These are phyloP conservation scores for Cecidostiba fungosa DNA, from an alignment of 2,888 invertebrate genomes.

Conservation along the genomic window DNA sequence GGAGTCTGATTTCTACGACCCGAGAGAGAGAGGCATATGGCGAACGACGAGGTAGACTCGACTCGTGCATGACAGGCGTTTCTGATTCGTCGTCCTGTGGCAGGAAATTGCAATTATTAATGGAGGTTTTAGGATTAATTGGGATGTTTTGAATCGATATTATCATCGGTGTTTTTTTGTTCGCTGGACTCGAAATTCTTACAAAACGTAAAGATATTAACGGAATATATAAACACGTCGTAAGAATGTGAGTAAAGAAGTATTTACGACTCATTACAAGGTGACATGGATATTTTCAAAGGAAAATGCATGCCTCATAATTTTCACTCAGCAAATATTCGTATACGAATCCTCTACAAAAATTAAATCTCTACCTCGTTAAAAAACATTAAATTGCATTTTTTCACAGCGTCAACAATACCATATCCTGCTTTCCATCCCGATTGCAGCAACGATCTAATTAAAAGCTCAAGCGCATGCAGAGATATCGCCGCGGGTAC, in stretches of 20 bases:
- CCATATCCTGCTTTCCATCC: not conserved
- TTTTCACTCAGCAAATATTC: not conserved
- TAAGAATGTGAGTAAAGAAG: not conserved
- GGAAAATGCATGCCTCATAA: not conserved
- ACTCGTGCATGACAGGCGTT: conserved; percentile 12
- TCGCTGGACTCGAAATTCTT: not conserved
- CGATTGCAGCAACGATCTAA: not conserved
- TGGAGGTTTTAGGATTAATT: not conserved
- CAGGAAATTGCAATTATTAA: conserved; percentile 16
- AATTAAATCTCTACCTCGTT: too few relatives aligned
- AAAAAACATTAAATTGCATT: not conserved
- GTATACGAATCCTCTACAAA: too few relatives aligned
- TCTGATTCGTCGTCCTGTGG: not conserved
- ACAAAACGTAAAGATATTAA: not conserved
- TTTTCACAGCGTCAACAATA: not conserved
- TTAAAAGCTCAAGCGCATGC: not conserved
- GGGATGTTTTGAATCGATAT: not conserved
- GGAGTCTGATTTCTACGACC: not conserved
- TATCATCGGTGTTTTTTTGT: too few relatives aligned
- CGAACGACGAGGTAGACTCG: not conserved
- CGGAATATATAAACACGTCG: not conserved
- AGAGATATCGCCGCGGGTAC: not conserved
- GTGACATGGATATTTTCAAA: not conserved
- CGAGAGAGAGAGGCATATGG: conserved; percentile 16
- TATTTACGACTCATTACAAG: not conserved